A percentile compares a stretch with the other conserved stretches of the same genome.
These are phyloP conservation scores for Vandiemenella viatica DNA, from an alignment of 2,888 invertebrate species.

Conservation along the genomic window DNA sequence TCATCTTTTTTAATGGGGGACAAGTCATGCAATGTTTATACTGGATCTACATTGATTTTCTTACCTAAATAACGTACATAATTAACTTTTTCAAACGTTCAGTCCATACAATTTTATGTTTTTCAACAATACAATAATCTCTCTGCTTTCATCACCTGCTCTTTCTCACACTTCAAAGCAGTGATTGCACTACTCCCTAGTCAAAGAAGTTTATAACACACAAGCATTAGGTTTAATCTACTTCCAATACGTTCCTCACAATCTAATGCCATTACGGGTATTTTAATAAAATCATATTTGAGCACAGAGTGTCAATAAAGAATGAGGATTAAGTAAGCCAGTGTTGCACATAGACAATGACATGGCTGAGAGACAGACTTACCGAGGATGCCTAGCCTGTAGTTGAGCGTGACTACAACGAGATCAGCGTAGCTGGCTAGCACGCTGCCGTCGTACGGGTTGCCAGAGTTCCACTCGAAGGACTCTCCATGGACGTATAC, in stretches of 20 bases:
- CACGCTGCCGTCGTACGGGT: slow-evolving; percentile 91
- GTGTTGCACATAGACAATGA: not conserved
- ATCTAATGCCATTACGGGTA: not conserved
- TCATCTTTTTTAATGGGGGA: too few relatives aligned
- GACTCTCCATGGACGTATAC: slow-evolving; percentile 73
- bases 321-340: not conserved
- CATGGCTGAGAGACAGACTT: slow-evolving; percentile 22
- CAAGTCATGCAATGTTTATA: too few relatives aligned
- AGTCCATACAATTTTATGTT: too few relatives aligned
- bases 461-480: slow-evolving; percentile 82
- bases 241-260: not conserved
- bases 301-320: not conserved
- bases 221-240: not conserved
- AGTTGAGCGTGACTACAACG: slow-evolving; percentile 93
- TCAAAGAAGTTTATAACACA: too few relatives aligned
- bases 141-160: too few relatives aligned
- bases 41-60: too few relatives aligned
- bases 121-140: too few relatives aligned
- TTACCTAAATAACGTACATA: too few relatives aligned
- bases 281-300: not conserved
- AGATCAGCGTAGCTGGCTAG: slow-evolving; percentile 81
- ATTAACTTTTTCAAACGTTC: too few relatives aligned
- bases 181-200: too few relatives aligned
- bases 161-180: too few relatives aligned
- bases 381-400: slow-evolving; percentile 81